Base-by-base conservation (phyloP, 37 sponge, comb jelly and placozoan genomes). In the Spongia lamella region DNA sequence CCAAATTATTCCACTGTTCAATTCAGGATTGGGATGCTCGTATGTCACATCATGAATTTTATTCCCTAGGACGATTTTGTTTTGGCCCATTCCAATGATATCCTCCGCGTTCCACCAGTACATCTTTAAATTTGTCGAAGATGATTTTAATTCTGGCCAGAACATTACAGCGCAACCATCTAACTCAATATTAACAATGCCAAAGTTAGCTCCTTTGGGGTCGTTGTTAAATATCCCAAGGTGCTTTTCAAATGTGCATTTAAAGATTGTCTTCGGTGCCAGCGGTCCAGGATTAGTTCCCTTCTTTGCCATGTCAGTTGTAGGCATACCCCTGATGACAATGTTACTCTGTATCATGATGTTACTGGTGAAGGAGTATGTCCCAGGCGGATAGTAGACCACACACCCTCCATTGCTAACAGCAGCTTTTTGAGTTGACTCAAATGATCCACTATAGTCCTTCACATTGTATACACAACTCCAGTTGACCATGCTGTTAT, bases 401-500 rank as follows among this genome's bases (percentile, higher is more conserved):
- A 66, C 68, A 22, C 68, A 9, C 7, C 68, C 68, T 24, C 68
- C 68, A 24, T 24, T 31, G 7, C 36, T 22, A 5, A 66, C 40
- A 21, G 68, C 68, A 17, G 68, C 68, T 13, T 66, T 66, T 35
- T 66, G 68, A 35, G 68, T 38, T 31, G 33, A 31, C 40, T 66
- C 68, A 21, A 66, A 66, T 24, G 29, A 21, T 21, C 34, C 68
- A 6, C 11, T 7, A 35, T 31, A 66, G 34, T 66, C 68, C 40
- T 66, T 66, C 11, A 66, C 34, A 11, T 66, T 66, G 68, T 31
- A 66, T 35, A 66, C 68, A 35, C 68, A 66, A 38, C 34, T 66
- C 68, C 68, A 66, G 34, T 66, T 66, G 68, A 66, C 34, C 68
- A 66, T 66, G 40, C 13, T 30, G 11, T 66, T 11, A 24, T 5